Evolutionary conservation across 2,113 vertebrate species (phyloP), one percentile per base, ranked within the genome.

Genomic region (Tetrax tetrax): DNA sequence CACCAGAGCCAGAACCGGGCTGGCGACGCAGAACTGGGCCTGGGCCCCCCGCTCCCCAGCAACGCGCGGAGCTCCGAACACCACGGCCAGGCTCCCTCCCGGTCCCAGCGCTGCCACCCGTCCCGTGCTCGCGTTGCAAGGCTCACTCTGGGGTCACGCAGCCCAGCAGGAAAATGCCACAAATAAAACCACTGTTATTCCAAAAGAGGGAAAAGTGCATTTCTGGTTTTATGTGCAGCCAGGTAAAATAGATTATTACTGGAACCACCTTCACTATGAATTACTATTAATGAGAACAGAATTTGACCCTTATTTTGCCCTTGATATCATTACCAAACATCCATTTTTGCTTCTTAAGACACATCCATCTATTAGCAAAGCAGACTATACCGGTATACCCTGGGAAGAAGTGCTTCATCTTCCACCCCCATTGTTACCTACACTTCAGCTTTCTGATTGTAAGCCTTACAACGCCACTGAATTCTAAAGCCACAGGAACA

Each of bases 11-110:
- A 38, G 71, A 6, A 59, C n/a, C 22, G 15, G 45, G 45, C 43
- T 4, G 19, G 64, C 2, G 6, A 11, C 25, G 0, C 1, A 38
- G 18, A 60, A 11, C 45, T 13, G 53, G 51, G 22, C 8, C 25
- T 3, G 4, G 60, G 53, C 60, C 53, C 71, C 69, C 47, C 9
- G 54, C 35, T 43, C 31, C 8, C 13, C 3, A 9, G 50, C 3
- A 4, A n/a, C 2, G 63, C 63, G 8, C 37, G 14, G 21, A 51
- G 23, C 56, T n/a, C 43, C 5, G 33, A 50, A 10, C 19, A 16
- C 20, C 63, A 21, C 3, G 10, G 29, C 33, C 24, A 12, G 72
- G 38, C 28, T 37, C 51, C 35, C 38, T 66, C 37, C 35, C 3
- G 35, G 24, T 9, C 16, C 25, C 24, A 6, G 47, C 15, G 61